These are phyloP conservation scores for Tenrec ecaudatus DNA, from an alignment of 2,113 vertebrate genomes.

Conservation along the genomic window DNA sequence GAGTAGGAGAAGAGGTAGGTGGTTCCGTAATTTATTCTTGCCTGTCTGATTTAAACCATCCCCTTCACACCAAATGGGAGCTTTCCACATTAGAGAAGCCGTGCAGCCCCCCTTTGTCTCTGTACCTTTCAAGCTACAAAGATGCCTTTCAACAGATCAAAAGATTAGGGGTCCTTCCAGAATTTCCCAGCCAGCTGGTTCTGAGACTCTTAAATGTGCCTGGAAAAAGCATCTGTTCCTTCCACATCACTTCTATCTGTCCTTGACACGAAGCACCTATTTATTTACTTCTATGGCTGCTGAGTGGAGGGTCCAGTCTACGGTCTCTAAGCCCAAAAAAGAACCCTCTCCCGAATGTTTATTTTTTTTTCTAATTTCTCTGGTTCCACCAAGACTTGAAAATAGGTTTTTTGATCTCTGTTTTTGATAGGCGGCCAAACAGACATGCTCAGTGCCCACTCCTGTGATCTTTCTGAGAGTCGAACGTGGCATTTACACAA, in stretches of 20 bases:
- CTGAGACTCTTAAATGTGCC: slow-evolving; percentile 57
- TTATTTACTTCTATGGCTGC: slow-evolving; percentile 9
- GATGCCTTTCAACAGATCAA: slow-evolving; percentile 65
- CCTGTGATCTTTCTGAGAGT: slow-evolving; percentile 41
- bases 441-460: slow-evolving; percentile 31
- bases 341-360: not conserved
- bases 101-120: slow-evolving; percentile 41
- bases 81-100: slow-evolving; percentile 53
- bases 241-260: slow-evolving; percentile 22
- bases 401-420: not conserved
- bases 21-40: slow-evolving; percentile 60
- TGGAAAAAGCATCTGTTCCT: slow-evolving; percentile 70
- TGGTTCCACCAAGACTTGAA: slow-evolving; percentile 24
- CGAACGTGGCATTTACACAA: not conserved
- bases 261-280: slow-evolving; percentile 41
- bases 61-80: slow-evolving; percentile 63
- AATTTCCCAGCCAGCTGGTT: slow-evolving; percentile 69
- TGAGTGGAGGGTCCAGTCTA: not conserved
- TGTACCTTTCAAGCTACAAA: slow-evolving; percentile 58
- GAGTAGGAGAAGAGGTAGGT: slow-evolving; percentile 64
- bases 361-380: slow-evolving; percentile 11
- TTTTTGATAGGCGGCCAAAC: not conserved
- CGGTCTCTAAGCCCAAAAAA: not conserved
- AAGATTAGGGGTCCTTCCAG: slow-evolving; percentile 73
- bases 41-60: slow-evolving; percentile 68